Percentiles rank a stretch among this genome's conserved stretches.
These are phyloP conservation scores for Podilymbus podiceps DNA, from an alignment of 2,113 vertebrate species.

Conservation along the genomic window DNA sequence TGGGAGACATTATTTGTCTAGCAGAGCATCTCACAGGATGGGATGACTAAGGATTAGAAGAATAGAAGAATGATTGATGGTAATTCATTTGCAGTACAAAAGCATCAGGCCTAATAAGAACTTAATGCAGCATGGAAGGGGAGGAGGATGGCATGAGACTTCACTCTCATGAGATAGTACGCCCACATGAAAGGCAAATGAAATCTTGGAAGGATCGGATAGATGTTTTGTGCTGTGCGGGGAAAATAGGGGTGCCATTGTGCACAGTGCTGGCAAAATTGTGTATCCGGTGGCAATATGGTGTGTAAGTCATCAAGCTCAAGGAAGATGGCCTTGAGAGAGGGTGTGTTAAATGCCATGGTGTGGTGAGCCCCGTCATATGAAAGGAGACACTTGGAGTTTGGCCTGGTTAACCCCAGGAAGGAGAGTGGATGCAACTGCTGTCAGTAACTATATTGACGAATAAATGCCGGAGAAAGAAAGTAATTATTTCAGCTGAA, in stretches of 20 bases:
- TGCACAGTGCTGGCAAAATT: not conserved
- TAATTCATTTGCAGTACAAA: not conserved
- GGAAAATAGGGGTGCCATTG: not conserved
- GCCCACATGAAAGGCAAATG: not conserved
- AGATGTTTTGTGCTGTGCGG: not conserved
- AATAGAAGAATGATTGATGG: not conserved
- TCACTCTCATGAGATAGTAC: not conserved
- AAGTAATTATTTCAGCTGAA: not conserved
- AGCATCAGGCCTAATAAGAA: not conserved
- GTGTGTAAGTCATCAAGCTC: not conserved
- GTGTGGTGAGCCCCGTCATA: not conserved
- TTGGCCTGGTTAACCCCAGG: not conserved
- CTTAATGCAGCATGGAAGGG: not conserved
- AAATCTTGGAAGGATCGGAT: not conserved
- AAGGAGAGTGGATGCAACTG: not conserved
- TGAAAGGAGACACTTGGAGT: not conserved
- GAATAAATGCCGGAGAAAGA: not conserved
- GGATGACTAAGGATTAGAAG: not conserved
- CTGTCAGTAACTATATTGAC: not conserved
- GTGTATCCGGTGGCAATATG: accelerated
- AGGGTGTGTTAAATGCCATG: accelerated
- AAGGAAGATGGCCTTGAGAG: not conserved
- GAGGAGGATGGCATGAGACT: not conserved
- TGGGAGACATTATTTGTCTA: not conserved
- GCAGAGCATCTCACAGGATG: not conserved